Conservation (phyloP, 2,797 vertebrate species). For the Rhadinocentrus ornatus region DNA sequence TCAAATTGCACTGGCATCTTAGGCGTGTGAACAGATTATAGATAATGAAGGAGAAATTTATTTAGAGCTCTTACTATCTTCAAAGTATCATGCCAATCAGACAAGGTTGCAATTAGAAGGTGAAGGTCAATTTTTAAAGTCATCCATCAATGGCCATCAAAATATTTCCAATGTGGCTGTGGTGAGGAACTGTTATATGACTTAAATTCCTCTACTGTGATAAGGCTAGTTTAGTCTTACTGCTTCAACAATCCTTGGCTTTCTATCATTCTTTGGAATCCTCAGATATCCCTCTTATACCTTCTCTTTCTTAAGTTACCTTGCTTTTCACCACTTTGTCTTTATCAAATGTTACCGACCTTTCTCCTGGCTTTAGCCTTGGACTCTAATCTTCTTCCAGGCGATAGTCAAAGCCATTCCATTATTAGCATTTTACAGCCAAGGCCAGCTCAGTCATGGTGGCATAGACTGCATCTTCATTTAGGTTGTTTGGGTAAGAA, state of each 20-base stretch:
- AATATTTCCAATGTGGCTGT: conserved; percentile 43
- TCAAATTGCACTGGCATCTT: conserved; percentile 59
- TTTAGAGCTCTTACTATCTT: conserved; percentile 55
- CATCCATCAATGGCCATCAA: conserved; percentile 40
- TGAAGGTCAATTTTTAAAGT: conserved; percentile 53
- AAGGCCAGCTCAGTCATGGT: conserved; percentile 61
- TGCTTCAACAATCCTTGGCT: conserved; percentile 66
- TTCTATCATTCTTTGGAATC: conserved; percentile 73
- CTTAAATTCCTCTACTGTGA: conserved; percentile 64
- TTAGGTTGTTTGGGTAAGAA: conserved; percentile 49
- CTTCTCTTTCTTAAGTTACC: conserved; percentile 61
- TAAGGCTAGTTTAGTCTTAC: conserved; percentile 70
- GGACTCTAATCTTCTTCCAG: conserved; percentile 80
- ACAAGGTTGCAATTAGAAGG: conserved; percentile 58
- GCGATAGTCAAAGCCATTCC: conserved; percentile 80
- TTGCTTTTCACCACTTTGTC: conserved; percentile 53
- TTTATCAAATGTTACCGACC: conserved; percentile 72
- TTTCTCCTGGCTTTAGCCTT: conserved; percentile 77
- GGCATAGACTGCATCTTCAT: conserved; percentile 39
- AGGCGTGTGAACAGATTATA: conserved; percentile 60
- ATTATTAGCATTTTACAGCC: conserved; percentile 82
- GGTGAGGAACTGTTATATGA: conserved; percentile 42
- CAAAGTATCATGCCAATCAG: conserved; percentile 55
- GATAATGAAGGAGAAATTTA: conserved; percentile 66
- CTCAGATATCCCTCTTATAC: conserved; percentile 71